Percentiles rank a stretch among this genome's conserved stretches.
These are phyloP conservation scores for Vannuccia rotundouncinata DNA, from an alignment of 2,888 invertebrate species.

Conservation along the genomic window DNA sequence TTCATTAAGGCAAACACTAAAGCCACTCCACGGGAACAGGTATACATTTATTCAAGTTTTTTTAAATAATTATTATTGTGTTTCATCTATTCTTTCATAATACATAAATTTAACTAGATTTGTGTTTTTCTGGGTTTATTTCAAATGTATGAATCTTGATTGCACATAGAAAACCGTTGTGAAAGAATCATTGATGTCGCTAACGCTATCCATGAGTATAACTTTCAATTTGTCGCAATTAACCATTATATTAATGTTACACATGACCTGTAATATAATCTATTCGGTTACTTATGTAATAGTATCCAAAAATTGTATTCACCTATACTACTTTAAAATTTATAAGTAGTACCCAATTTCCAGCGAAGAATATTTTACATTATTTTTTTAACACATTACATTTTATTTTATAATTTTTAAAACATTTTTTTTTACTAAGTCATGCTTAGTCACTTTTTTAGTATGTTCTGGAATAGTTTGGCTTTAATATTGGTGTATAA, in stretches of 20 bases:
- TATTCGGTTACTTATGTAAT: no score
- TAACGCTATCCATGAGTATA: no score
- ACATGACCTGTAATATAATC: no score
- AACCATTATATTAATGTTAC: no score
- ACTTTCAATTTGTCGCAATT: no score
- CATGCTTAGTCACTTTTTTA: not conserved
- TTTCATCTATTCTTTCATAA: no score
- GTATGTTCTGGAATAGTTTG: not conserved
- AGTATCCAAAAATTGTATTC: no score
- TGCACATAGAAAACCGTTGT: not conserved
- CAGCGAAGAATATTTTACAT: not conserved
- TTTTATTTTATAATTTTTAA: not conserved
- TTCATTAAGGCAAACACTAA: not conserved
- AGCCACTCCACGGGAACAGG: not conserved
- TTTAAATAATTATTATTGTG: no score
- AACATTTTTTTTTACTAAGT: not conserved
- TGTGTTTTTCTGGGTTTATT: not conserved
- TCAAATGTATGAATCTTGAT: not conserved
- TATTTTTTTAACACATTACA: not conserved
- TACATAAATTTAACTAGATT: not conserved
- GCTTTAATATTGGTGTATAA: not conserved
- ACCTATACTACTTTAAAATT: not conserved
- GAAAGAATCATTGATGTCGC: no score
- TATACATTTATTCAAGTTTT: no score
- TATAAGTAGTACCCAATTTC: not conserved